These are phyloP conservation scores for Thamnophis elegans DNA, from an alignment of 2,797 vertebrate genomes.

Conservation along the genomic window DNA sequence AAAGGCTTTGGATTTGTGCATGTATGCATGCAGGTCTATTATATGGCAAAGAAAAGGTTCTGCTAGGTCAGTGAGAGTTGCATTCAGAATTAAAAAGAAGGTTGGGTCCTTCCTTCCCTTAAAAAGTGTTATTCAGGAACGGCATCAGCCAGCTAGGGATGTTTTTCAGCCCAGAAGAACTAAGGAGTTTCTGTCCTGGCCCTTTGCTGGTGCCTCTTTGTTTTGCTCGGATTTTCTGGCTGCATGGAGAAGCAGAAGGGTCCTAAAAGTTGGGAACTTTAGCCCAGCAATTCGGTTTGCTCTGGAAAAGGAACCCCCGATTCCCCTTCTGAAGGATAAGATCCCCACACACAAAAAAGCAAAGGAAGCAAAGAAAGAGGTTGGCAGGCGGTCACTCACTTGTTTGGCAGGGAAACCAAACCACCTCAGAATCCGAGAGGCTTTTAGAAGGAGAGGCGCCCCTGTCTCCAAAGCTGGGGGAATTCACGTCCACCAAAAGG, in stretches of 20 bases:
- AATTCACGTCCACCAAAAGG: background rate
- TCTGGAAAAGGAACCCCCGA: background rate
- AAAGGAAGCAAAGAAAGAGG: background rate
- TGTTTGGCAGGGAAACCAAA: fast-evolving
- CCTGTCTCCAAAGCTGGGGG: background rate
- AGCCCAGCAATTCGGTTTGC: background rate
- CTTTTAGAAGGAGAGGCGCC: fast-evolving
- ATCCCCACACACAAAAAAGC: background rate
- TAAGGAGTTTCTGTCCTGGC: background rate
- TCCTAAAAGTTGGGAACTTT: background rate
- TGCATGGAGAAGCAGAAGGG: background rate
- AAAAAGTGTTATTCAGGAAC: slow-evolving; percentile 23
- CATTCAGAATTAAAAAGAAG: slow-evolving; percentile 44
- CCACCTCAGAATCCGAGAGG: background rate
- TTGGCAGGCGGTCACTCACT: slow-evolving; percentile 6
- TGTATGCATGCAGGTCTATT: slow-evolving; percentile 32
- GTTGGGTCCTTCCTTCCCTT: slow-evolving; percentile 31
- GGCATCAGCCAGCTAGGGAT: slow-evolving; percentile 11
- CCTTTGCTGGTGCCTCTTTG: slow-evolving; percentile 27
- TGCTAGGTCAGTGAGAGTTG: slow-evolving; percentile 24
- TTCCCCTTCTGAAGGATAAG: background rate
- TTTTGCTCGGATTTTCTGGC: background rate
- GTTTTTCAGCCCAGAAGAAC: slow-evolving; percentile 15
- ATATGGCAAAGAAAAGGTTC: slow-evolving; percentile 15
- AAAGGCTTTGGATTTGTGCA: background rate